These are phyloP conservation scores for Gymnocheta viridis DNA, from an alignment of 2,888 invertebrate genomes.

Conservation along the genomic window DNA sequence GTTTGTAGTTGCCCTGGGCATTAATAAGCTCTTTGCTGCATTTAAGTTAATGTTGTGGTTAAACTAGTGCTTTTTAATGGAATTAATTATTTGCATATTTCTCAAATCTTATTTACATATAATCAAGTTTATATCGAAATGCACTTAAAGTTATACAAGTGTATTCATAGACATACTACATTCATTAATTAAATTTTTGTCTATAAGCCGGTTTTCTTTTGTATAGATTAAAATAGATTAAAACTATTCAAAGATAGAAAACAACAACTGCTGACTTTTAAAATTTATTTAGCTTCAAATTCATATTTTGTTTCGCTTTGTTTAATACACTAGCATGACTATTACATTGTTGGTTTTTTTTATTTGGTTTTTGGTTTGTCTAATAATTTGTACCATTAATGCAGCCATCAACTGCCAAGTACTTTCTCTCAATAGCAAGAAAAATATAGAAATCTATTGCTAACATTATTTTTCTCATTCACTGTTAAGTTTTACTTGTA, in stretches of 20 bases:
- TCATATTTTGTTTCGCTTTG: not conserved
- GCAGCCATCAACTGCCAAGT: not conserved
- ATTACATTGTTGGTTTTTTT: conserved; percentile 9
- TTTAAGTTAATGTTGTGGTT: too few species aligned
- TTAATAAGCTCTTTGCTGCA: too few species aligned
- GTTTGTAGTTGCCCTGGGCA: too few species aligned
- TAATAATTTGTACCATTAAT: not conserved
- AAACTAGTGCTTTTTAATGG: too few species aligned
- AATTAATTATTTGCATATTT: too few species aligned
- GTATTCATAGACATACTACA: not conserved
- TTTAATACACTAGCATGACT: not conserved
- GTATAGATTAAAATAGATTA: not conserved
- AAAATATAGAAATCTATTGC: not conserved
- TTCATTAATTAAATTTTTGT: not conserved
- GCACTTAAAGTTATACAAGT: not conserved
- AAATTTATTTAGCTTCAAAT: not conserved
- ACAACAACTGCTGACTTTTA: not conserved
- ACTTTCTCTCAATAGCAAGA: not conserved
- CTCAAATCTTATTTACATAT: too few species aligned
- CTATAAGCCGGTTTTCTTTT: conserved; percentile 11
- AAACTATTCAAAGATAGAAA: not conserved
- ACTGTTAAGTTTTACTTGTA: conserved; percentile 1
- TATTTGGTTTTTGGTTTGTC: conserved; percentile 1
- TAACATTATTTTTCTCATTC: not conserved
- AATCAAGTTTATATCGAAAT: not conserved